Base-by-base conservation (phyloP, 92 coral and sea anemone genomes). In the Pocillopora grandis region DNA sequence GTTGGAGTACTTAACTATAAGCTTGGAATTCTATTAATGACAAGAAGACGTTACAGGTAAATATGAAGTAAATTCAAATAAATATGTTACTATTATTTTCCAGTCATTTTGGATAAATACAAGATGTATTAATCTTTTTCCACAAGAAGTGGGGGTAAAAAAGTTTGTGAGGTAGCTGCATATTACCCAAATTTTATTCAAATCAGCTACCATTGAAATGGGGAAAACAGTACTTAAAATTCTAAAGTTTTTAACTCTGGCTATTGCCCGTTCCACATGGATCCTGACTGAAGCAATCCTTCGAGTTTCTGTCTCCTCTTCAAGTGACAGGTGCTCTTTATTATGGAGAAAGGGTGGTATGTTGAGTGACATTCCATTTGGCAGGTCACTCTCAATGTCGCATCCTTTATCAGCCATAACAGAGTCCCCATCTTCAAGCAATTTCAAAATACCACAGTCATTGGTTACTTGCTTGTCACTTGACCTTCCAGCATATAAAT, bases 341-440 rank as follows among this genome's bases (percentile, higher is more conserved):
- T 76, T 86, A 20, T 80, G 42, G 15, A 88, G 82, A 75, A 90
- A 92, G 13, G 87, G 84, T 0, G 93, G 96, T 12, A 80, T 85
- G 83, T 79, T 88, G 58, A 93, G 86, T 18, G 87, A 66, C 12
- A 87, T 87, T 17, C 86, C 90, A 31, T 66, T 64, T 62, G 81
- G 76, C 72, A 92, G 76, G 19, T 76, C 72, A 64, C 75, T 48
- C 66, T 33, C 87, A 18, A 76, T 68, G 1, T 88, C 89, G 74
- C 72, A 89, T 33, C 92, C 92, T 61, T 76, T 67, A 56, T 92
- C 90, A 13, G 91, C 92, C 97, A 93, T 90, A 18, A 88, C 71
- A 18, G 97, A 82, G 70, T 93, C 94, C 37, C 90, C 87, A 52
- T 67, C 70, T 69, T 91, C 88, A 2, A 89, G 80, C 79, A 84